Conservation (phyloP, 2,888 invertebrate species). For the Willowsia nigromaculata region DNA sequence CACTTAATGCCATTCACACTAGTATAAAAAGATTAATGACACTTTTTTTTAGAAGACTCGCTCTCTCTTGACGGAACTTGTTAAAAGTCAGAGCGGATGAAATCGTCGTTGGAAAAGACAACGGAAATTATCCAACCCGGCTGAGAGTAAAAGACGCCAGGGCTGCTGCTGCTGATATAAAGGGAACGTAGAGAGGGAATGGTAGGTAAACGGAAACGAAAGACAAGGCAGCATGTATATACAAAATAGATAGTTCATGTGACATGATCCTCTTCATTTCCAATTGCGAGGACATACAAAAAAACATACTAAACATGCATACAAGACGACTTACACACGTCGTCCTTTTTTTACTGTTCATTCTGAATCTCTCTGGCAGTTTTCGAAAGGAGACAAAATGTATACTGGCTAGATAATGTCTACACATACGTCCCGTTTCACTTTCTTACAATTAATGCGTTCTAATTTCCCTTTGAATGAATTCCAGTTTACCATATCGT, state of each 20-base stretch:
- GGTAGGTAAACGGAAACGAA: background rate
- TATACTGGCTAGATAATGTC: background rate
- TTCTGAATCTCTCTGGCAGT: background rate
- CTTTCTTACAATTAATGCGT: constrained; percentile 34
- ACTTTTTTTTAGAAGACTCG: constrained; percentile 53
- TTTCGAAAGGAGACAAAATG: background rate
- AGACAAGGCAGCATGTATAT: background rate
- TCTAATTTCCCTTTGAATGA: constrained; percentile 21
- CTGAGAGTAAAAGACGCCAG: background rate
- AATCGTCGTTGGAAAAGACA: background rate
- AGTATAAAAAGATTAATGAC: constrained; percentile 61
- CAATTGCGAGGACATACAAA: background rate
- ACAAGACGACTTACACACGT: background rate
- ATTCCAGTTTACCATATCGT: constrained; percentile 17
- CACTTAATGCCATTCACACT: constrained; percentile 41
- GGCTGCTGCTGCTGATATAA: background rate
- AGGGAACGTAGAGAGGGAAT: background rate
- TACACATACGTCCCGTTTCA: background rate
- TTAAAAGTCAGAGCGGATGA: constrained; percentile 37
- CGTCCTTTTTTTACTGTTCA: background rate
- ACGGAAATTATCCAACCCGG: background rate
- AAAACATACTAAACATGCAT: background rate
- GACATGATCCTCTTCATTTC: constrained; percentile 23
- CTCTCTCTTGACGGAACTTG: constrained; percentile 48
- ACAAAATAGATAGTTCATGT: constrained; percentile 24